Conservation (phyloP, 2,113 vertebrate genomes). For the Catharus bicknelli region DNA sequence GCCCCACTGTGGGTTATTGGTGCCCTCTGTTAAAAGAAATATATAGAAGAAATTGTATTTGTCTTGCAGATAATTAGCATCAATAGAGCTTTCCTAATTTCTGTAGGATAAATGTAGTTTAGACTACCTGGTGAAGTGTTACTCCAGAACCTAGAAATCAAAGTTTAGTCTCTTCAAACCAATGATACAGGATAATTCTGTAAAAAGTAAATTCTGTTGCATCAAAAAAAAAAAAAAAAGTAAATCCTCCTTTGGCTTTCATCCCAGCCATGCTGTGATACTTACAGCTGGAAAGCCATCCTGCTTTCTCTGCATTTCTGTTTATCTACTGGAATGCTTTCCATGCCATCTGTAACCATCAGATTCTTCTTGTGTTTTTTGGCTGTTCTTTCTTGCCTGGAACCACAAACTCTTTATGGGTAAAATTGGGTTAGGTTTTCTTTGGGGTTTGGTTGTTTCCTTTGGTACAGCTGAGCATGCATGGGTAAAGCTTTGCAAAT, state of each 20-base stretch:
- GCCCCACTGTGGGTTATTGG: not conserved
- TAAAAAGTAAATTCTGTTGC: not conserved
- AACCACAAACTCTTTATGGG: not conserved
- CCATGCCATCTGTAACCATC: not conserved
- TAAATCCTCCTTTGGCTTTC: not conserved
- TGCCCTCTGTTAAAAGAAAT: not conserved
- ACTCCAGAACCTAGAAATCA: not conserved
- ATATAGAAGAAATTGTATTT: not conserved
- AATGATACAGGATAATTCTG: not conserved
- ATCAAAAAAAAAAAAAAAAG: not conserved
- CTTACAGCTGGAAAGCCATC: not conserved
- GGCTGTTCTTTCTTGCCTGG: not conserved
- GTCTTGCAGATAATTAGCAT: not conserved
- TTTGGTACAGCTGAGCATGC: not conserved
- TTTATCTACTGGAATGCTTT: not conserved
- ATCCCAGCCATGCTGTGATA: not conserved
- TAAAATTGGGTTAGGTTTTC: not conserved
- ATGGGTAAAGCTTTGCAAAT: not conserved
- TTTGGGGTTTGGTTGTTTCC: not conserved
- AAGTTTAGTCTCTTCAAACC: not conserved
- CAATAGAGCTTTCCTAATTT: not conserved
- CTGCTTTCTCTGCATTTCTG: constrained; percentile 9
- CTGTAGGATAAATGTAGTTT: not conserved
- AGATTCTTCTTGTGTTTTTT: not conserved
- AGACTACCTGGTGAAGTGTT: not conserved